phyloP scores from a whole-genome alignment of 2,888 invertebrate genomes.

The Dryomyza anilis region DNA sequence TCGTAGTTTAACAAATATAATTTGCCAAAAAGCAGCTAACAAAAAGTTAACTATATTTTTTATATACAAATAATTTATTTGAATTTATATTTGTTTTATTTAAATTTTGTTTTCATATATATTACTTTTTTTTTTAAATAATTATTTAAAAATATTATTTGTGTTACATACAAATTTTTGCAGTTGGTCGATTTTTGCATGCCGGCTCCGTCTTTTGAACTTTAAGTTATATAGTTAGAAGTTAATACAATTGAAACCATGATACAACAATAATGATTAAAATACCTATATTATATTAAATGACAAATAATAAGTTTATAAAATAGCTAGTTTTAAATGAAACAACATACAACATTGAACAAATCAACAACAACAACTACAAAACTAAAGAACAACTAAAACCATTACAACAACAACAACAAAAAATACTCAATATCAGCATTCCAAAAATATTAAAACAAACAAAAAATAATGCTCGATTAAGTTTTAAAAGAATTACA shows the following conservation, averaged over 20 bases:
- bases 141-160: background rate
- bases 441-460: background rate
- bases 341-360: background rate
- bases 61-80: background rate
- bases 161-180: slow-evolving; percentile 49
- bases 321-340: background rate
- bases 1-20: no score
- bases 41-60: background rate
- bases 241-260: slow-evolving; percentile 30
- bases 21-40: no score
- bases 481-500: no score
- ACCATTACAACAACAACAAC: slow-evolving; percentile 15
- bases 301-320: background rate
- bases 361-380: slow-evolving; percentile 25
- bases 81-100: background rate
- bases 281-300: background rate
- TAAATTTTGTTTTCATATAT: background rate
- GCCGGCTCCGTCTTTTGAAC: slow-evolving; percentile 63
- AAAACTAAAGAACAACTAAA: no score
- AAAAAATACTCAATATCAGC: background rate
- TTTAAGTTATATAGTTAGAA: slow-evolving; percentile 39
- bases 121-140: background rate
- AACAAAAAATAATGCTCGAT: no score
- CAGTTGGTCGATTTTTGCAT: slow-evolving; percentile 64
- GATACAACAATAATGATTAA: background rate